Evolutionary conservation across 1,140 invertebrate genomes (phyloP).

Genomic region (Hypsibius dujardini): DNA sequence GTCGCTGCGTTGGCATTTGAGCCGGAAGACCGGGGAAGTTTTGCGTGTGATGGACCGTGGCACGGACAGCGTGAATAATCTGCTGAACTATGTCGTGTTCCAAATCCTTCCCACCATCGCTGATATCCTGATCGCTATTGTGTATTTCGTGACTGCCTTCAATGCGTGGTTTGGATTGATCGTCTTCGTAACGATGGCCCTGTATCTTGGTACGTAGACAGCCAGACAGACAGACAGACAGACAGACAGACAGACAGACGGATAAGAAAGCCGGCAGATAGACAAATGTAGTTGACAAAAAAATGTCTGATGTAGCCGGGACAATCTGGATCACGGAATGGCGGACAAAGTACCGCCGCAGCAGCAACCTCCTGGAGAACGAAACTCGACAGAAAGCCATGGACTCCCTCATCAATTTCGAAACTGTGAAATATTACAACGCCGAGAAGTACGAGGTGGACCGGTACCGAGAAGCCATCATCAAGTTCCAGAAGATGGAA

Average conservation of each 20-base stretch:
- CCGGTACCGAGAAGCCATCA: conserved; percentile 58
- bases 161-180: conserved; percentile 85
- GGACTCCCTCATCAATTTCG: conserved; percentile 89
- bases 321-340: conserved; percentile 81
- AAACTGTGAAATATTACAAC: conserved; percentile 92
- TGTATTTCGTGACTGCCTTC: conserved; percentile 68
- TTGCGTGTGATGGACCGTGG: conserved; percentile 81
- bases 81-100: conserved; percentile 51
- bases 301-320: conserved; percentile 39
- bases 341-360: conserved; percentile 76
- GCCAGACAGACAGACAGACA: too few species aligned
- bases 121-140: conserved; percentile 76
- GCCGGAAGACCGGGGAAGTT: conserved; percentile 84
- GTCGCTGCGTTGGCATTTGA: conserved; percentile 59
- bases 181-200: conserved; percentile 70
- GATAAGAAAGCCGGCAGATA: too few species aligned
- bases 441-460: conserved; percentile 76
- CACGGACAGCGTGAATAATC: conserved; percentile 77
- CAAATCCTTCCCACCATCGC: conserved; percentile 69
- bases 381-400: conserved; percentile 70
- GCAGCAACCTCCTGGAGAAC: conserved; percentile 84
- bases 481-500: conserved; percentile 66
- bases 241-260: too few species aligned
- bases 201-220: conserved; percentile 64
- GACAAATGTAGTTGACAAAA: too few species aligned